Evolutionary conservation across 1,140 invertebrate genomes (phyloP).

Genomic region (Drosophila asahinai): DNA sequence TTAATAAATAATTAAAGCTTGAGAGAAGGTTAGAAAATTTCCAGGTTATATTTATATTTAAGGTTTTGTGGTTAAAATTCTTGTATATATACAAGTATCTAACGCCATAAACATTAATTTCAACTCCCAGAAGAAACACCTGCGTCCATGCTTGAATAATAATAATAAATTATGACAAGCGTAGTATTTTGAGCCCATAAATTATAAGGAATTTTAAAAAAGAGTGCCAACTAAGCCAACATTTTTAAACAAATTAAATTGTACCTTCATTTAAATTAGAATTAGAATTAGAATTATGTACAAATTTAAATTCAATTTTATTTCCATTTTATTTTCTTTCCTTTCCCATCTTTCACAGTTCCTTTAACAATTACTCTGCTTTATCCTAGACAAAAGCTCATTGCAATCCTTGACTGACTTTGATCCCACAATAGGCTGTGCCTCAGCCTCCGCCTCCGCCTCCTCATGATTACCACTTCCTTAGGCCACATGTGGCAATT

Average conservation of each 20-base stretch:
- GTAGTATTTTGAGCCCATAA: not conserved
- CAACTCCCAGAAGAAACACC: not conserved
- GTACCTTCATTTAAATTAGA: too few relatives aligned
- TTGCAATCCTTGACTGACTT: slow-evolving; percentile 22
- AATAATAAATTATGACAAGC: slow-evolving; percentile 1
- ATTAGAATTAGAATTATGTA: too few relatives aligned
- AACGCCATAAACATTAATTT: slow-evolving; percentile 1
- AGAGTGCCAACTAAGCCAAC: too few relatives aligned
- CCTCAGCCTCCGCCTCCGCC: too few relatives aligned
- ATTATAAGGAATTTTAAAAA: not conserved
- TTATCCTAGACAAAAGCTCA: not conserved
- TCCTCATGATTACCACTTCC: slow-evolving; percentile 33
- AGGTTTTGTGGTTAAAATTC: too few relatives aligned
- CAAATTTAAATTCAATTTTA: too few relatives aligned
- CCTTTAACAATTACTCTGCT: not conserved
- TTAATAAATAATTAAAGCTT: not conserved
- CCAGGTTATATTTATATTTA: too few relatives aligned
- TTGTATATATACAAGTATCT: not conserved
- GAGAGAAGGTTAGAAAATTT: not conserved
- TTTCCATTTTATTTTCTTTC: not conserved
- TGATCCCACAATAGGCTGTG: slow-evolving; percentile 7
- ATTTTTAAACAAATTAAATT: too few relatives aligned
- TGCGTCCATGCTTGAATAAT: not conserved
- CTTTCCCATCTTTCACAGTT: not conserved
- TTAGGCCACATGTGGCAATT: slow-evolving; percentile 54